Evolutionary conservation across 1,140 invertebrate species (phyloP).

Genomic region (Diprion similis): DNA sequence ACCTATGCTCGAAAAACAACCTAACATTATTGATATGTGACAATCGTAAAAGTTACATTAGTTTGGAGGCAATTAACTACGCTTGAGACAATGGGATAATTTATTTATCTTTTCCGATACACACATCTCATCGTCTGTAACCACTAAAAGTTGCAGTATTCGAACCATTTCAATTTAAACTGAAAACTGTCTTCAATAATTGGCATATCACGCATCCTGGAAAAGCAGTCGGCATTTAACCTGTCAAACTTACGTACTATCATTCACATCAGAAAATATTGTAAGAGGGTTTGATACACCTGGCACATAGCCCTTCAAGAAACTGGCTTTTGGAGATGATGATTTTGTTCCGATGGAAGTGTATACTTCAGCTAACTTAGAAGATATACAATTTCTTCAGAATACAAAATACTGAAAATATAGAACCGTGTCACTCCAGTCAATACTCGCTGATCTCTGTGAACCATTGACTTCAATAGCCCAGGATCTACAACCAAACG

Average conservation of each 20-base stretch:
- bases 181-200: background rate
- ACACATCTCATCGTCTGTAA: constrained; percentile 47
- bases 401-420: no score
- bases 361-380: no score
- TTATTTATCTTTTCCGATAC: constrained; percentile 36
- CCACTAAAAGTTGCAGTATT: constrained; percentile 47
- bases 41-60: constrained; percentile 51
- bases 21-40: constrained; percentile 51
- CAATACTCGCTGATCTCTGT: no score
- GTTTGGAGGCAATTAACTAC: constrained; percentile 32
- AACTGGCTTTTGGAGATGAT: no score
- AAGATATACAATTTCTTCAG: no score
- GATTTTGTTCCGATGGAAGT: no score
- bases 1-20: constrained; percentile 39
- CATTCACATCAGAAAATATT: constrained; percentile 37
- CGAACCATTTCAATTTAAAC: constrained; percentile 40
- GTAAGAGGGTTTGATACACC: no score
- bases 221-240: constrained; percentile 34
- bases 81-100: constrained; percentile 33
- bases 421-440: no score
- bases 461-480: no score
- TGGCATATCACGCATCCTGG: constrained; percentile 39
- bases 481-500: no score
- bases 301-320: no score
- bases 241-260: constrained; percentile 30